Evolutionary conservation across 2,888 invertebrate genomes (phyloP), one percentile per base, ranked within the genome.

Genomic region (Lasioglossum calceatum): DNA sequence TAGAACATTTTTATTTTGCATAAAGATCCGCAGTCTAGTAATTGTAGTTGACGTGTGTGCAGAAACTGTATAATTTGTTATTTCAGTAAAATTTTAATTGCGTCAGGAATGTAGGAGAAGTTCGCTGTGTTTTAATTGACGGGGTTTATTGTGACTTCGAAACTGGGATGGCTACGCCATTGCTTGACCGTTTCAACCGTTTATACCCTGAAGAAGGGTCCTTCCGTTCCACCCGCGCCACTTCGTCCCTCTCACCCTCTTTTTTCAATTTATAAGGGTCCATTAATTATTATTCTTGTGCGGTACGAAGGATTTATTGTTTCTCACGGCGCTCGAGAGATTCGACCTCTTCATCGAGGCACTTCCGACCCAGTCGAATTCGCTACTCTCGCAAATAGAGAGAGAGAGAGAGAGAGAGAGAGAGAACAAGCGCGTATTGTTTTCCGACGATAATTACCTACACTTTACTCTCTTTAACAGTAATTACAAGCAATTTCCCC

Each of bases 211-310:
- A 67, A 67, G 36, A 14, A 67, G 67, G 67, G 32, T 36, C 67
- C 23, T 36, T 67, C 67, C 67, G 36, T 36, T 67, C 19, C 19
- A 7, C 10, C 36, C 67, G 8, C 4, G 19, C 32, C 32, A 32
- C 64, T 67, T 19, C 32, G 32, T 36, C 7, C 32, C 67, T 1
- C 27, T 61, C 27, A 10, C 19, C 32, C 16, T 8, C 12, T 32
- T 32, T 36, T 32, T 16, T 16, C 67, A 36, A 67, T 36, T 67
- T 67, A 67, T 67, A 67, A 67, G 67, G 67, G 36, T 67, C 67
- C 67, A 67, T 67, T 67, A 67, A 36, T 67, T 67, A 67, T 67
- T 67, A 67, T 67, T 67, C 67, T 36, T 67, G 67, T 67, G 67
- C 67, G 32, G 36, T 67, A 36, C 67, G 67, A 67, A 67, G 36